Conservation (phyloP, 2,113 vertebrate species). For the Oreochromis spilurus region DNA sequence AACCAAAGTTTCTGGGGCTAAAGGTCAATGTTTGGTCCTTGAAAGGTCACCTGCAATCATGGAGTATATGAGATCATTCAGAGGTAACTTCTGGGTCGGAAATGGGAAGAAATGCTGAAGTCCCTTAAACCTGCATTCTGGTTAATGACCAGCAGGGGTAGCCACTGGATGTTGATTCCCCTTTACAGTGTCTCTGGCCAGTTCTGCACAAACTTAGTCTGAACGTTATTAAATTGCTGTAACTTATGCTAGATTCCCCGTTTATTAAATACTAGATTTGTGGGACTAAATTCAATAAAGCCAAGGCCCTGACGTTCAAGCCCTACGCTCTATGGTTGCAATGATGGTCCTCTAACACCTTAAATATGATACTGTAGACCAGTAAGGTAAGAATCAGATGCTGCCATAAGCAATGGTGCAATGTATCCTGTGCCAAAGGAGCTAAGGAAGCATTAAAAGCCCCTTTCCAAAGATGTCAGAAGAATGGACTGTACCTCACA, state of each 20-base stretch:
- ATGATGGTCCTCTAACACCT: not conserved
- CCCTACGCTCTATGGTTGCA: not conserved
- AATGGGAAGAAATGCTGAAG: not conserved
- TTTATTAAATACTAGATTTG: not conserved
- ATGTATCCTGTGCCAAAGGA: not conserved
- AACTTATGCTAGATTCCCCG: not conserved
- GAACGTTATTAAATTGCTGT: not conserved
- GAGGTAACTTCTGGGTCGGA: not conserved
- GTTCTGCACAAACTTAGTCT: not conserved
- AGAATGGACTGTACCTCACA: slow-evolving; percentile 28
- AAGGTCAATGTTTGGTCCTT: not conserved
- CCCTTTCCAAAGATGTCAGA: not conserved
- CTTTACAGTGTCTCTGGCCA: not conserved
- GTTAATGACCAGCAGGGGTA: not conserved
- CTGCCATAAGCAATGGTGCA: not conserved
- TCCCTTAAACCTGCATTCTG: not conserved
- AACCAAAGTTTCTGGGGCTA: not conserved
- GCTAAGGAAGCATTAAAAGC: not conserved
- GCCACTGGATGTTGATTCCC: not conserved
- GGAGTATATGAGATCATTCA: accelerated
- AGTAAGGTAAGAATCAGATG: accelerated
- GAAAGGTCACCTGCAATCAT: not conserved
- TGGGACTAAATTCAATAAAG: not conserved
- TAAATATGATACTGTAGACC: not conserved
- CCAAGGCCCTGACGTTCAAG: not conserved